A percentile compares a stretch with the other conserved stretches of the same genome.
phyloP scores from a whole-genome alignment of 2,113 vertebrate species.

The Globicephala melas region DNA sequence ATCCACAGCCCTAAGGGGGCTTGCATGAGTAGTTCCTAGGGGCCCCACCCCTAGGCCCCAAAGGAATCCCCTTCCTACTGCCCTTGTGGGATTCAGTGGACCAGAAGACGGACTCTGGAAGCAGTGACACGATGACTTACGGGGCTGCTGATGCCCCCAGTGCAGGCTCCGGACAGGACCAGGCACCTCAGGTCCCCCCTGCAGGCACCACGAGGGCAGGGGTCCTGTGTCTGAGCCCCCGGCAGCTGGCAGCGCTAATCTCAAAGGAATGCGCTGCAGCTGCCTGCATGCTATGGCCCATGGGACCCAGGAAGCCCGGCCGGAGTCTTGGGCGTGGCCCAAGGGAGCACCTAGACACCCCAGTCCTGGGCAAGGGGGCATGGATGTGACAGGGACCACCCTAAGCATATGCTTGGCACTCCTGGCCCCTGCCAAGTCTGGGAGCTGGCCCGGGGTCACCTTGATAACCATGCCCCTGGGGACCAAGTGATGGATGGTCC shows the following conservation, averaged over 20 bases:
- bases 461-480: accelerated
- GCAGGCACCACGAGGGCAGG: background rate
- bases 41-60: background rate
- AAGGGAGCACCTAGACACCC: accelerated
- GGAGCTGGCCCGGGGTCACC: background rate
- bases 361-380: background rate
- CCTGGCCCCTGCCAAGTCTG: background rate
- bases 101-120: background rate
- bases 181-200: accelerated
- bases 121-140: accelerated
- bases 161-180: accelerated
- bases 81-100: background rate
- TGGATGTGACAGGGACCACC: background rate
- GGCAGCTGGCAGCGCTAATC: background rate
- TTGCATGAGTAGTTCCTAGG: background rate
- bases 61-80: background rate
- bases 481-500: background rate
- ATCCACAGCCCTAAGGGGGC: background rate
- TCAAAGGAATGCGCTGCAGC: background rate
- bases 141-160: accelerated
- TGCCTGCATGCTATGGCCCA: accelerated
- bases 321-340: background rate
- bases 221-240: background rate
- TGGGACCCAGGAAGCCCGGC: accelerated
- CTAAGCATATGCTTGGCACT: background rate